phyloP scores from a whole-genome alignment of 2,113 vertebrate species.

The Emydura subglobosa region DNA sequence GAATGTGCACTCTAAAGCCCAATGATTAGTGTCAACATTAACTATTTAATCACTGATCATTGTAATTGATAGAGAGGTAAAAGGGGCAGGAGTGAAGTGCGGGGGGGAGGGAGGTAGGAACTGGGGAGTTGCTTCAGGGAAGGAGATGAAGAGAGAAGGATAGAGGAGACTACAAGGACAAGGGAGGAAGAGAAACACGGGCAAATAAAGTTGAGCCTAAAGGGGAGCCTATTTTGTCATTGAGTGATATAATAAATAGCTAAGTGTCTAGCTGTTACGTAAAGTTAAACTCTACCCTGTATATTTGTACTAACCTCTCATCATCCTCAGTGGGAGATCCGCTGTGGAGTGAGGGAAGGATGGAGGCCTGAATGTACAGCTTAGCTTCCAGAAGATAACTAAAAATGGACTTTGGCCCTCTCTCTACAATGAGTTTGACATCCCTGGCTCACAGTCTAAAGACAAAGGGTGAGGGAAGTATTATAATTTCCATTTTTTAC shows the following conservation, averaged over 20 bases:
- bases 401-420: neutral
- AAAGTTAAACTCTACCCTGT: constrained; percentile 49
- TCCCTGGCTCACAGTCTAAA: neutral
- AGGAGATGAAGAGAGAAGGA: too few species aligned
- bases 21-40: too few species aligned
- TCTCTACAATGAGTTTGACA: constrained; percentile 33
- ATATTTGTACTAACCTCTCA: neutral
- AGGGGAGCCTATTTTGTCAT: constrained; percentile 43
- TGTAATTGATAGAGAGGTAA: too few species aligned
- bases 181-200: constrained; percentile 57
- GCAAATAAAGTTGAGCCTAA: constrained; percentile 52
- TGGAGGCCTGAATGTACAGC: constrained; percentile 38
- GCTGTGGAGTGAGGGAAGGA: neutral
- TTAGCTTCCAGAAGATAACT: neutral
- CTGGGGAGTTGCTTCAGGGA: too few species aligned
- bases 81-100: too few species aligned
- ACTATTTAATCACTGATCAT: too few species aligned
- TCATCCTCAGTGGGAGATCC: neutral
- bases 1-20: too few species aligned
- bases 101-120: too few species aligned
- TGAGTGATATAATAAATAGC: neutral
- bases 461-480: constrained; percentile 20
- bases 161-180: neutral
- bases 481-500: neutral
- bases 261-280: neutral